Evolutionary conservation across 1,140 invertebrate genomes (phyloP).

Genomic region (Drosophila pectinifera): DNA sequence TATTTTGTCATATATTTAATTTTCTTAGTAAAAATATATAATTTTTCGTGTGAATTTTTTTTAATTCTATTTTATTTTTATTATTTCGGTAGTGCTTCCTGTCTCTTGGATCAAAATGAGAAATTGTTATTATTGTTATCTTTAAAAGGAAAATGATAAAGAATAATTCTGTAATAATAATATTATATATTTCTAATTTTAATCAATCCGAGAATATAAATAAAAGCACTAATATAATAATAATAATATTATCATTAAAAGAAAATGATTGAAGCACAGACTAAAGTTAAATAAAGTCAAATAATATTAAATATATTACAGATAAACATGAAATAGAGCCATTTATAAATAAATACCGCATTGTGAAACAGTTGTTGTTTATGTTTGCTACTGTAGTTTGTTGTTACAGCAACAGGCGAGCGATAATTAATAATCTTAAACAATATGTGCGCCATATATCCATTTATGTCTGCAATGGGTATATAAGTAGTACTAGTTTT

Average conservation of each 20-base stretch:
- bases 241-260: constrained; percentile 43
- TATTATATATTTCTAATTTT: constrained; percentile 21
- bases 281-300: constrained; percentile 5
- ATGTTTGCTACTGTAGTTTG: constrained; percentile 39
- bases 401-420: constrained; percentile 51
- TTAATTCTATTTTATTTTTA: constrained; percentile 27
- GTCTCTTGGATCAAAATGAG: constrained; percentile 29
- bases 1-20: constrained; percentile 6
- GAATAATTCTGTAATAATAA: background rate
- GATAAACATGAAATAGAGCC: background rate
- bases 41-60: constrained; percentile 50
- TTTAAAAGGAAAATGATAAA: background rate
- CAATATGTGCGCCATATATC: constrained; percentile 22
- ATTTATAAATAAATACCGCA: background rate
- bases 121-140: background rate
- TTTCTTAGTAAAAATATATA: constrained; percentile 1
- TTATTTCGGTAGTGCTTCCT: constrained; percentile 18
- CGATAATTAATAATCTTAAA: constrained; percentile 72
- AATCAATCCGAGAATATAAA: constrained; percentile 29
- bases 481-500: background rate
- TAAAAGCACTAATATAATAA: constrained; percentile 27
- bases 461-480: background rate
- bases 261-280: constrained; percentile 33
- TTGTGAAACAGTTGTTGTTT: constrained; percentile 56
- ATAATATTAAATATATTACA: constrained; percentile 17